These are phyloP conservation scores for Leptinotarsa tumamoca DNA, from an alignment of 2,888 invertebrate genomes.

Conservation along the genomic window DNA sequence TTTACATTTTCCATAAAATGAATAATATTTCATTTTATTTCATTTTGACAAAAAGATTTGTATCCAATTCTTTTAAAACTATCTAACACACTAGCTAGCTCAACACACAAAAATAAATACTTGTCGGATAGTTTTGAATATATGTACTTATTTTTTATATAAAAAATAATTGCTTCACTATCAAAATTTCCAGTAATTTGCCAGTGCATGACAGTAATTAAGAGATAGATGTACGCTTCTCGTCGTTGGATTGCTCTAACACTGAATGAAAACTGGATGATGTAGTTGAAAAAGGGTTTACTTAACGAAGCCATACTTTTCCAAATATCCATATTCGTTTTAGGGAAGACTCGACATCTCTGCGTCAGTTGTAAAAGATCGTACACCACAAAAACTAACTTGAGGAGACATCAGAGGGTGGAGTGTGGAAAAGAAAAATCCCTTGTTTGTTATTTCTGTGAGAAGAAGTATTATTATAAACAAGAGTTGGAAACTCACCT, in stretches of 20 bases:
- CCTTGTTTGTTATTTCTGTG: constrained; percentile 50
- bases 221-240: neutral
- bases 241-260: neutral
- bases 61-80: too few relatives aligned
- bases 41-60: too few relatives aligned
- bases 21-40: too few relatives aligned
- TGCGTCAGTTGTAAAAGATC: constrained; percentile 75
- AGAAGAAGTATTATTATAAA: constrained; percentile 56
- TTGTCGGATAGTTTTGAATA: too few relatives aligned
- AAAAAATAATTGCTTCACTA: too few relatives aligned
- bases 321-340: neutral
- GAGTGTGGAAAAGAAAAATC: constrained; percentile 72
- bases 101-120: too few relatives aligned
- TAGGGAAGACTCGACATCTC: neutral
- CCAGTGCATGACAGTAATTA: neutral
- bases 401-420: constrained; percentile 78
- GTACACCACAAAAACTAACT: constrained; percentile 78
- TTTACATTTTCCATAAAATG: too few relatives aligned
- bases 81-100: too few relatives aligned
- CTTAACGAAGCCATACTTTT: neutral
- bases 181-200: too few relatives aligned
- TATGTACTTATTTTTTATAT: too few relatives aligned
- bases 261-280: neutral
- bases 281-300: neutral
- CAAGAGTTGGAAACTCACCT: constrained; percentile 54